Percentiles rank a stretch among this genome's conserved stretches.
Evolutionary conservation across 2,888 invertebrate species (phyloP).

Genomic region (Campoletis raptor): DNA sequence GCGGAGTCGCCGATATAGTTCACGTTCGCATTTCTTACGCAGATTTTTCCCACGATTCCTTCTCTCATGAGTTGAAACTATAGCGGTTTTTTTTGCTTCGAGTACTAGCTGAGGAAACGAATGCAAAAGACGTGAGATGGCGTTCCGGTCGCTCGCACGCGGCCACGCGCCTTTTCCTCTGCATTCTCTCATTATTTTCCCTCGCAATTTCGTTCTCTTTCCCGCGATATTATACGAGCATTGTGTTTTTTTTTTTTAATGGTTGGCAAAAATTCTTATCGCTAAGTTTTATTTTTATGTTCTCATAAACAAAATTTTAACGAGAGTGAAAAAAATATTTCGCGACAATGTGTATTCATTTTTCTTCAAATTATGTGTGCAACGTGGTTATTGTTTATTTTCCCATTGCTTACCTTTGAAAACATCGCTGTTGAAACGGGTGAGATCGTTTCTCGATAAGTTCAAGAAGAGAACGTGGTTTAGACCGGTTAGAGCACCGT

Average conservation of each 20-base stretch:
- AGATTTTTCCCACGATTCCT: conserved; percentile 66
- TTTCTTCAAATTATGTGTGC: not conserved
- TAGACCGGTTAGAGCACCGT: conserved; percentile 90
- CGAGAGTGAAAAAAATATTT: conserved; percentile 55
- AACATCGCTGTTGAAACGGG: conserved; percentile 93
- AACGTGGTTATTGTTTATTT: not conserved
- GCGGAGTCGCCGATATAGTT: conserved; percentile 11
- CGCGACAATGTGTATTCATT: not conserved
- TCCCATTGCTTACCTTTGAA: conserved; percentile 87
- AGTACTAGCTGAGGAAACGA: conserved; percentile 45
- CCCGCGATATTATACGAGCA: conserved; percentile 31
- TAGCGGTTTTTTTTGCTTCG: conserved; percentile 28
- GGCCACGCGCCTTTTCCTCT: conserved; percentile 36
- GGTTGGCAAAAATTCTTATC: conserved; percentile 17
- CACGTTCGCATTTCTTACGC: conserved; percentile 55
- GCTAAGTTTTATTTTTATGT: conserved; percentile 8
- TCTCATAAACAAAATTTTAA: not conserved
- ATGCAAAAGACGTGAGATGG: conserved; percentile 50
- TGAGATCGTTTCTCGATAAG: conserved; percentile 91
- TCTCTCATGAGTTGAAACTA: conserved; percentile 54
- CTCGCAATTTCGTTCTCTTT: conserved; percentile 52
- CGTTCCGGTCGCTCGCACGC: conserved; percentile 66
- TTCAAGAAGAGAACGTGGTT: conserved; percentile 89
- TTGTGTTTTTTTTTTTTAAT: conserved; percentile 2
- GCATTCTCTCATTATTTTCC: conserved; percentile 52